These are phyloP conservation scores for Eilema griseolum DNA, from an alignment of 2,888 invertebrate species.

Conservation along the genomic window DNA sequence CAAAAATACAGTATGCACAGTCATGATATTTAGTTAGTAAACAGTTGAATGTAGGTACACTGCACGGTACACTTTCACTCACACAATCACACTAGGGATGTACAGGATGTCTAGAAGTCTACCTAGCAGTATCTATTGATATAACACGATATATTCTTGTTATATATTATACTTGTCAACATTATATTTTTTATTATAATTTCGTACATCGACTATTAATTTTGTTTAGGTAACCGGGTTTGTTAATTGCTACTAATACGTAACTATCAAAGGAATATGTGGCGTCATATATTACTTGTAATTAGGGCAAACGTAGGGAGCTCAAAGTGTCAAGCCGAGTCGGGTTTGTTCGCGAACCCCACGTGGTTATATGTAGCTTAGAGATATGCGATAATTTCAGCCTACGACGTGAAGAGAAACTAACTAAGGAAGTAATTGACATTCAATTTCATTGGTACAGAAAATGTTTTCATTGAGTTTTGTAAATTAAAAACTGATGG, in stretches of 20 bases:
- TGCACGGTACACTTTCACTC: too few relatives aligned
- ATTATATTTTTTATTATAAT: too few relatives aligned
- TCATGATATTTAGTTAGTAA: too few relatives aligned
- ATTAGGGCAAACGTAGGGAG: conserved; percentile 23
- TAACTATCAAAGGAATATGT: conserved; percentile 31
- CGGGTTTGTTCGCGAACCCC: conserved; percentile 12
- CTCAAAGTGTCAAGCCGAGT: conserved; percentile 6
- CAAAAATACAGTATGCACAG: too few relatives aligned
- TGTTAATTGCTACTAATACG: conserved; percentile 31
- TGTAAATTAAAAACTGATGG: too few relatives aligned
- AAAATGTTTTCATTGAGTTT: background rate
- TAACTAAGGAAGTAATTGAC: background rate
- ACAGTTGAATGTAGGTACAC: too few relatives aligned
- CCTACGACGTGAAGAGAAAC: background rate
- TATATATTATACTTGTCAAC: too few relatives aligned
- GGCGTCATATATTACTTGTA: conserved; percentile 26
- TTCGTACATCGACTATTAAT: too few relatives aligned
- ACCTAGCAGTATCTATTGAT: too few relatives aligned
- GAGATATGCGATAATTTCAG: background rate
- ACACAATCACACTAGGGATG: too few relatives aligned
- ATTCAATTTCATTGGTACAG: background rate
- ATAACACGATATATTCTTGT: too few relatives aligned
- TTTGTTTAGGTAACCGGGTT: conserved; percentile 15
- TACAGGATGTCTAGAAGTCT: too few relatives aligned
- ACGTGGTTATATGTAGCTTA: conserved; percentile 3